Evolutionary conservation across 2,113 vertebrate genomes (phyloP).

Genomic region (Columbina picui): DNA sequence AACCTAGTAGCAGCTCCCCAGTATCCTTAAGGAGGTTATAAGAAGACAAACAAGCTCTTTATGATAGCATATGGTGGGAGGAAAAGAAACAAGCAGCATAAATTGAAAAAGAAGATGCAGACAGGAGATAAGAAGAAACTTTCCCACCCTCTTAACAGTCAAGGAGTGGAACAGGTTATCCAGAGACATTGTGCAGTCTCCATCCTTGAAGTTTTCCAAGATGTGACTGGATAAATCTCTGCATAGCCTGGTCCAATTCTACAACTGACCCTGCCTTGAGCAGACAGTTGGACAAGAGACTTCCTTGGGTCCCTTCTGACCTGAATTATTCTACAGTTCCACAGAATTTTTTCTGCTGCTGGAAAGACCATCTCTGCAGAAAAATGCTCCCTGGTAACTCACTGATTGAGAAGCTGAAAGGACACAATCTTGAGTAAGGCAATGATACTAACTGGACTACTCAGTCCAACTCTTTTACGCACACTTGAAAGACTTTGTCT

Average conservation of each 20-base stretch:
- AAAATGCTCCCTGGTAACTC: background rate
- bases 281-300: background rate
- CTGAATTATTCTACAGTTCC: background rate
- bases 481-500: background rate
- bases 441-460: background rate
- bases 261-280: background rate
- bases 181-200: background rate
- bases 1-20: background rate
- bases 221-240: background rate
- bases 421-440: background rate
- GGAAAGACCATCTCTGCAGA: background rate
- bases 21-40: background rate
- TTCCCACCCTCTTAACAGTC: background rate
- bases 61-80: accelerated
- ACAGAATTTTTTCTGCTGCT: background rate
- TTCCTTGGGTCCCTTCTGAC: background rate
- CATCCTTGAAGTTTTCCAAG: background rate
- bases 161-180: background rate
- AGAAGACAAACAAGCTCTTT: background rate
- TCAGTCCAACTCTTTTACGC: background rate
- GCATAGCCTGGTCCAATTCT: background rate
- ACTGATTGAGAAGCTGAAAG: background rate
- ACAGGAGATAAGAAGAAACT: background rate
- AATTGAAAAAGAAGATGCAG: background rate
- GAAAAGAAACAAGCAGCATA: background rate